Evolutionary conservation across 35 echinoderm and acorn worm species (phyloP).

Genomic region (Chiridota heheva): DNA sequence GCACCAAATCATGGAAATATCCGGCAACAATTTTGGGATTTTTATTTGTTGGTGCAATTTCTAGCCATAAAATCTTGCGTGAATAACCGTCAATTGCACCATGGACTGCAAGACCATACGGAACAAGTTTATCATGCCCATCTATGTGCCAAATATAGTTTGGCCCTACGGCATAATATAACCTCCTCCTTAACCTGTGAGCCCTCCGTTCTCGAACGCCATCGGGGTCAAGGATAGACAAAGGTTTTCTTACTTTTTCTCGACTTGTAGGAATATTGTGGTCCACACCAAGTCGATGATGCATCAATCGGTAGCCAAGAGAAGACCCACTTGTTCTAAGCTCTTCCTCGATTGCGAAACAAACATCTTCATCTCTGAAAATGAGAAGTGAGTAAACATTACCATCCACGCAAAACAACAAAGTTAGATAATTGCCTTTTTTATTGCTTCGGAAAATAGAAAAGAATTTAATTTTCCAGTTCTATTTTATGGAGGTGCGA

Average conservation of each 20-base stretch:
- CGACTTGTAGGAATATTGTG: conserved; percentile 24
- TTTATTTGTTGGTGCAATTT: conserved; percentile 44
- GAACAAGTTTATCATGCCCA: conserved; percentile 34
- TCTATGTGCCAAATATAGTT: conserved; percentile 20
- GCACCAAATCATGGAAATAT: conserved; percentile 32
- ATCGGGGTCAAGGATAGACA: conserved; percentile 32
- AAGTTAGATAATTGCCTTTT: no score
- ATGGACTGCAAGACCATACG: conserved; percentile 25
- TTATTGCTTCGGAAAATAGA: no score
- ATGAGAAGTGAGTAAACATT: no score
- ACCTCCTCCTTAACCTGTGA: conserved; percentile 22
- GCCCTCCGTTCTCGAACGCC: conserved; percentile 26
- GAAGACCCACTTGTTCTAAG: neutral
- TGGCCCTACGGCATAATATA: conserved; percentile 23
- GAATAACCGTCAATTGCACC: conserved; percentile 25
- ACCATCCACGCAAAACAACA: no score
- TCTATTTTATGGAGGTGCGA: no score
- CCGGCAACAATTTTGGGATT: conserved; percentile 10
- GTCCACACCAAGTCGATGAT: conserved; percentile 22
- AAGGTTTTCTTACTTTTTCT: conserved; percentile 22
- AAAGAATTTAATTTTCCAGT: no score
- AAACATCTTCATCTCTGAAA: neutral
- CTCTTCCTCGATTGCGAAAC: neutral
- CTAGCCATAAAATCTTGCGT: conserved; percentile 33
- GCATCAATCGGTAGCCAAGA: conserved; percentile 52